Conservation (phyloP, 2,797 vertebrate genomes). For the Acipenser transmontanus region DNA sequence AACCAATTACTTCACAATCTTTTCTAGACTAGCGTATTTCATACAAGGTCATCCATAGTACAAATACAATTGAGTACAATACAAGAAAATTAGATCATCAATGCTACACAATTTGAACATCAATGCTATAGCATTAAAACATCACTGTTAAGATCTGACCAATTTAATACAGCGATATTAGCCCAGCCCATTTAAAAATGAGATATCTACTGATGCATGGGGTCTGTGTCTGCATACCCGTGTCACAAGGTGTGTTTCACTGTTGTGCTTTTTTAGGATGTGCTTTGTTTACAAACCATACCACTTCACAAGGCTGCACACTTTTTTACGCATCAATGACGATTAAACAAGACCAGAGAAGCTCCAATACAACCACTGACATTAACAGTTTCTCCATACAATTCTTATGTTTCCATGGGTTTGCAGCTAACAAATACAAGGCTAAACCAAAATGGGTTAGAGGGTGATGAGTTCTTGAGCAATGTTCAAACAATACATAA, state of each 20-base stretch:
- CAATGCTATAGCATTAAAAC: too few relatives aligned
- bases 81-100: too few relatives aligned
- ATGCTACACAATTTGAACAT: too few relatives aligned
- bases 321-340: constrained; percentile 7
- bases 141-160: too few relatives aligned
- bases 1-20: too few relatives aligned
- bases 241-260: constrained; percentile 41
- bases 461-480: background rate
- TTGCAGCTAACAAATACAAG: background rate
- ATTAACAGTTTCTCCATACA: constrained; percentile 17
- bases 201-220: too few relatives aligned
- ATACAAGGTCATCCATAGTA: too few relatives aligned
- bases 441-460: constrained; percentile 5
- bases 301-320: constrained; percentile 14
- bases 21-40: too few relatives aligned
- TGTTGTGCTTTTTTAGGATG: constrained; percentile 26
- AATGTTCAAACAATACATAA: constrained; percentile 15
- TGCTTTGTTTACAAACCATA: constrained; percentile 31
- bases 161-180: too few relatives aligned
- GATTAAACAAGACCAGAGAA: constrained; percentile 14
- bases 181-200: too few relatives aligned
- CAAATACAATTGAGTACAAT: too few relatives aligned
- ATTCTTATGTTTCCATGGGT: background rate
- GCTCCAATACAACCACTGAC: constrained; percentile 24
- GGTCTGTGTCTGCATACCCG: too few relatives aligned